phyloP scores from a whole-genome alignment of 2,113 vertebrate species.

The Candoia aspera region DNA sequence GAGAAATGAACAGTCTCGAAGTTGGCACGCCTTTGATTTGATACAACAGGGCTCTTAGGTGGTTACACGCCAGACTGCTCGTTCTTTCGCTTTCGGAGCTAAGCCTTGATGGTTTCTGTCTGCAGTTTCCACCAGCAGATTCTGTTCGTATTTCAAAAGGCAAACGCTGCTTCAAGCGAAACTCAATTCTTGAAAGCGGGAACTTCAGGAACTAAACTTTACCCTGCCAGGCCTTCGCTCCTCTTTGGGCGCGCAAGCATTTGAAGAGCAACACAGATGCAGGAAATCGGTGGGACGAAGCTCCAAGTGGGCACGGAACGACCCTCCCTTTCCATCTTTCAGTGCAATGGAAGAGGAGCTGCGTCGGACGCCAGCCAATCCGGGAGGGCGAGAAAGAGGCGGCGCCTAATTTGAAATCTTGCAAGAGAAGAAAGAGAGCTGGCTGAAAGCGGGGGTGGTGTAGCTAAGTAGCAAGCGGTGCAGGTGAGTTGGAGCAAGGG shows the following conservation, averaged over 20 bases:
- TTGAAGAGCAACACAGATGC: background rate
- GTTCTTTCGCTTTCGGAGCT: no score
- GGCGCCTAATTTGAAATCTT: slow-evolving; percentile 21
- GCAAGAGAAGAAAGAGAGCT: background rate
- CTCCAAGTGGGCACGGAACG: background rate
- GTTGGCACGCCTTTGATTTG: no score
- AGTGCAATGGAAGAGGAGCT: background rate
- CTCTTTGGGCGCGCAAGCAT: background rate
- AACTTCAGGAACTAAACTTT: background rate
- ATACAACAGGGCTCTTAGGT: no score
- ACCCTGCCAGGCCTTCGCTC: no score
- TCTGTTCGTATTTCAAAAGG: no score
- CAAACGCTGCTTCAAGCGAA: no score
- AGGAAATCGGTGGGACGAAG: background rate
- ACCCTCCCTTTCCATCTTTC: background rate
- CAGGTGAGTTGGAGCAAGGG: background rate
- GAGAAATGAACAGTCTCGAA: no score
- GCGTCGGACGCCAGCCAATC: background rate
- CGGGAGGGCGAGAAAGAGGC: background rate
- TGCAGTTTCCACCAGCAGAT: no score
- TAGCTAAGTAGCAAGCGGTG: background rate
- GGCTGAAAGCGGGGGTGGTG: no score
- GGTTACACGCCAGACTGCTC: no score
- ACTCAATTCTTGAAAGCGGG: no score
- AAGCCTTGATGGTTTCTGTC: no score